Percentiles rank a stretch among this genome's conserved stretches.
phyloP scores from a whole-genome alignment of 2,113 vertebrate genomes.

The Aegypius monachus region DNA sequence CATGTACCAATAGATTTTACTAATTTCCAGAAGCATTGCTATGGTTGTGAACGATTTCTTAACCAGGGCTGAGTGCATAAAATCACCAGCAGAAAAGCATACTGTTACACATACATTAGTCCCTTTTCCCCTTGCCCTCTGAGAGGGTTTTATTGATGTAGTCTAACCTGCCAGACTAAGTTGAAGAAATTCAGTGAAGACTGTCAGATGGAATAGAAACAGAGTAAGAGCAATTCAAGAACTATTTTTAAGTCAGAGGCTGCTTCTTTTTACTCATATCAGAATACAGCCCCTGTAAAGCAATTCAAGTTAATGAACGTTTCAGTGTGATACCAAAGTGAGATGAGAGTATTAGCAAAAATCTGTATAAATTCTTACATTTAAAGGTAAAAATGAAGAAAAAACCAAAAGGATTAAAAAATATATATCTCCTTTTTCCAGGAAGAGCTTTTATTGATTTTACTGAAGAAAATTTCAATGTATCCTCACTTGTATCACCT shows the following conservation, averaged over 20 bases:
- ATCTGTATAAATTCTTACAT: neutral
- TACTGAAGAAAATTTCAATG: neutral
- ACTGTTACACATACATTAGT: neutral
- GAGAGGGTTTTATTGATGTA: neutral
- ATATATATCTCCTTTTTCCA: neutral
- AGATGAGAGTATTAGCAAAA: neutral
- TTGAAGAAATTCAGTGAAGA: neutral
- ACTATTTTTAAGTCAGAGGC: neutral
- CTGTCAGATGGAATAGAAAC: neutral
- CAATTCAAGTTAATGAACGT: neutral
- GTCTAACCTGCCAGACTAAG: neutral
- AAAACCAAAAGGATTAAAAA: too few species aligned
- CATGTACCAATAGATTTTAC: constrained; percentile 8
- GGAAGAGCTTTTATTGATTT: neutral
- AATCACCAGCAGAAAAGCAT: neutral
- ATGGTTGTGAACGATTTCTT: neutral
- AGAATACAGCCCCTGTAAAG: neutral
- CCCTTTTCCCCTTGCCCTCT: neutral
- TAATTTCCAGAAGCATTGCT: constrained; percentile 21
- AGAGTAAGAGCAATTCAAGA: neutral
- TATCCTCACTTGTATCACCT: neutral
- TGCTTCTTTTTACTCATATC: neutral
- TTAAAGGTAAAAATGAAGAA: neutral
- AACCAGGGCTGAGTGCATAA: neutral
- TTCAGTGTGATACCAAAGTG: neutral